Conservation (phyloP, 2,888 invertebrate species). For the Volucella zonaria region DNA sequence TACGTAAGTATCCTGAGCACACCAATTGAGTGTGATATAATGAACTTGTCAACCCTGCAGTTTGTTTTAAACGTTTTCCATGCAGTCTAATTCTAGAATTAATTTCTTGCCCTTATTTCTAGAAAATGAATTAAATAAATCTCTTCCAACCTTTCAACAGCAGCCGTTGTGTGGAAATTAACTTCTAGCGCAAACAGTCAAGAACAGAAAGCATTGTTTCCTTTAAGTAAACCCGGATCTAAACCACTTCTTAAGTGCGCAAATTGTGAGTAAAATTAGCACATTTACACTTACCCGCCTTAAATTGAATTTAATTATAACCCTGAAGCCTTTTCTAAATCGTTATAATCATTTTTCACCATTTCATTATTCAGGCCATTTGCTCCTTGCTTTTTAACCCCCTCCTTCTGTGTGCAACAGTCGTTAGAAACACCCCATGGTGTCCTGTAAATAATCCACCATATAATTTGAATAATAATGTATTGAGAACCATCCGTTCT, state of each 20-base stretch:
- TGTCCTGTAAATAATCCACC: conserved; percentile 20
- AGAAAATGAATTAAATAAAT: no score
- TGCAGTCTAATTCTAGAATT: no score
- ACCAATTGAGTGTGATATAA: no score
- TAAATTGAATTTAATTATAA: conserved; percentile 14
- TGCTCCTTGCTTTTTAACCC: neutral
- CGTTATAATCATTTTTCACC: conserved; percentile 34
- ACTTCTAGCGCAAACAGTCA: no score
- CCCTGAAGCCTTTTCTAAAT: neutral
- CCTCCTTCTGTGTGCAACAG: neutral
- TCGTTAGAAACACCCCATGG: conserved; percentile 12
- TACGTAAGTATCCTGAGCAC: no score
- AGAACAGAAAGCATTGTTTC: no score
- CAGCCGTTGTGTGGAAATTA: no score
- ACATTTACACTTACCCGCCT: conserved; percentile 20
- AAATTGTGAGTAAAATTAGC: conserved; percentile 19
- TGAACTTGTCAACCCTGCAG: no score
- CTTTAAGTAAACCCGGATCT: neutral
- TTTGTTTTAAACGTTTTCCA: no score
- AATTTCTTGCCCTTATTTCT: no score
- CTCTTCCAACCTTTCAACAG: no score
- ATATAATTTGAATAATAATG: conserved; percentile 44
- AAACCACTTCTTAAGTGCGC: neutral
- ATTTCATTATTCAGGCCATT: conserved; percentile 36
- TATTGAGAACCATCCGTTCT: neutral